Evolutionary conservation across 2,888 invertebrate genomes (phyloP).

Genomic region (Campoplex nolae): DNA sequence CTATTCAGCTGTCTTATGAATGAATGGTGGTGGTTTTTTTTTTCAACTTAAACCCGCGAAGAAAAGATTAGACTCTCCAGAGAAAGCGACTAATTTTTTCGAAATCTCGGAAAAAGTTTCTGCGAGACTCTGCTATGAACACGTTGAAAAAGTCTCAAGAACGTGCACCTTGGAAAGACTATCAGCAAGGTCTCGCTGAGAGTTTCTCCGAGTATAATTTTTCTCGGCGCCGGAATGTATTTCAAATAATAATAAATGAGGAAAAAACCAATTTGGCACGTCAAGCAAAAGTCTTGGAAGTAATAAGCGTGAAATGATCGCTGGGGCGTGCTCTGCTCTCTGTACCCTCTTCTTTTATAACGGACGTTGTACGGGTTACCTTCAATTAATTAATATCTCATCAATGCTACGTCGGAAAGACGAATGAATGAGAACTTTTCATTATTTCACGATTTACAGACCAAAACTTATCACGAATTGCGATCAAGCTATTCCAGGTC

Average conservation of each 20-base stretch:
- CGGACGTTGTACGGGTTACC: background rate
- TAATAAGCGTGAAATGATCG: slow-evolving; percentile 15
- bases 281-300: background rate
- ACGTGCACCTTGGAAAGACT: too few species aligned
- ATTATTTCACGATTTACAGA: background rate
- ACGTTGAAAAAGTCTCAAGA: too few species aligned
- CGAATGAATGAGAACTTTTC: background rate
- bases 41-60: too few species aligned
- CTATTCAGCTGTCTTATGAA: too few species aligned
- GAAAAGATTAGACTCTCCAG: too few species aligned
- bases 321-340: background rate
- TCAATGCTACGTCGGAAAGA: background rate
- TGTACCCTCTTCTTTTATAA: background rate
- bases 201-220: too few species aligned
- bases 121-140: too few species aligned
- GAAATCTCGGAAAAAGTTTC: too few species aligned
- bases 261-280: background rate
- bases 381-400: background rate
- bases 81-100: too few species aligned
- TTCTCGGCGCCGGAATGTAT: too few species aligned
- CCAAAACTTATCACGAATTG: background rate
- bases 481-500: background rate
- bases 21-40: too few species aligned
- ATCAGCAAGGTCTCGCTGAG: too few species aligned
- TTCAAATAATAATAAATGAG: background rate